Evolutionary conservation across 2,888 invertebrate species (phyloP).

Genomic region (Yponomeuta cagnagella): DNA sequence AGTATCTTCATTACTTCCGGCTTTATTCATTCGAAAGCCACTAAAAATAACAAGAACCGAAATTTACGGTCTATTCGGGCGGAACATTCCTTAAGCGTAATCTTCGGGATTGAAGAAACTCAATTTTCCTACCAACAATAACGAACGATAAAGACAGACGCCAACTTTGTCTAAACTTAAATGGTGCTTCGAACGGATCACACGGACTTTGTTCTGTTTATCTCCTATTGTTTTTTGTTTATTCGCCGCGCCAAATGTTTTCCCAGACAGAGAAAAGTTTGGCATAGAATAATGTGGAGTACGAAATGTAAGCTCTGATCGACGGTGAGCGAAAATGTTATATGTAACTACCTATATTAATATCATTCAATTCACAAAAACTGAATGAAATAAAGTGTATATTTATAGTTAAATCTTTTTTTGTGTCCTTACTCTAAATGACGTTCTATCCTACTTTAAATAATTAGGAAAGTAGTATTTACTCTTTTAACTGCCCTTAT

Average conservation of each 20-base stretch:
- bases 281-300: not conserved
- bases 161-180: not conserved
- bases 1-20: constrained; percentile 3
- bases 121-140: not conserved
- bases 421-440: too few relatives aligned
- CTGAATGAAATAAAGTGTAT: too few relatives aligned
- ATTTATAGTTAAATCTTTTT: too few relatives aligned
- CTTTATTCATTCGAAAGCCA: not conserved
- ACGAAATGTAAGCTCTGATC: not conserved
- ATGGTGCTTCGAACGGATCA: not conserved
- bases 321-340: too few relatives aligned
- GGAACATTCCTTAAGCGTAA: not conserved
- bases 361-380: too few relatives aligned
- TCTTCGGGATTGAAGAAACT: constrained; percentile 1
- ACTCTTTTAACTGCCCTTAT: too few relatives aligned
- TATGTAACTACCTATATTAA: too few relatives aligned
- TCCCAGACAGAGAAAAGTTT: not conserved
- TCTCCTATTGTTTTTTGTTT: not conserved
- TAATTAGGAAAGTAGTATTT: too few relatives aligned
- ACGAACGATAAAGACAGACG: not conserved
- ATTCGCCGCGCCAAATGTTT: not conserved
- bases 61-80: not conserved
- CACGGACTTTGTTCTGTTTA: not conserved
- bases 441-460: too few relatives aligned
- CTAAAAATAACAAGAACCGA: not conserved